These are phyloP conservation scores for Brachypodius melanocephalos DNA, from an alignment of 2,113 vertebrate species.

Conservation along the genomic window DNA sequence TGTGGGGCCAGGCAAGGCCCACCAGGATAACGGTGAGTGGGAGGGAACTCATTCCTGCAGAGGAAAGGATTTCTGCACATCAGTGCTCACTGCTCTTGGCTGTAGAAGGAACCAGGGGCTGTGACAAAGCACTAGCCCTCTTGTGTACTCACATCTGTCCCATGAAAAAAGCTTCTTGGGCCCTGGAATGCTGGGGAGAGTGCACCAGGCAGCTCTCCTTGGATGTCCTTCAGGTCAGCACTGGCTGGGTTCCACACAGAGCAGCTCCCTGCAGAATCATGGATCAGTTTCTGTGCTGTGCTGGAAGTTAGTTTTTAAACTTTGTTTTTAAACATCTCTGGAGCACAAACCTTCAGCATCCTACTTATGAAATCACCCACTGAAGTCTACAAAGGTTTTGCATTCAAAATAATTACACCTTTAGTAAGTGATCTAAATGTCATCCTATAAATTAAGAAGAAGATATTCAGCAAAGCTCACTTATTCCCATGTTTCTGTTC, in stretches of 20 bases:
- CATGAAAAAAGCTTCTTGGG: neutral
- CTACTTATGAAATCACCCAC: neutral
- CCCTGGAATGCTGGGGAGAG: neutral
- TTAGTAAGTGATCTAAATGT: neutral
- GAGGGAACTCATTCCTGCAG: neutral
- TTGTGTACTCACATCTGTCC: neutral
- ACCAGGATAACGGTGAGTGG: neutral
- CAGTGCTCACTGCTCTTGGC: neutral
- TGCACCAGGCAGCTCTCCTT: neutral
- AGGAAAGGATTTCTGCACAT: neutral
- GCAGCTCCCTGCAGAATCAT: neutral
- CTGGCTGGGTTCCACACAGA: neutral
- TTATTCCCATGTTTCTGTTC: neutral
- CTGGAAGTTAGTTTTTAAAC: neutral
- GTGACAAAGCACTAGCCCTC: neutral
- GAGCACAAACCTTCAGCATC: neutral
- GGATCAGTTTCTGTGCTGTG: neutral
- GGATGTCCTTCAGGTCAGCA: neutral
- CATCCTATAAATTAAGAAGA: neutral
- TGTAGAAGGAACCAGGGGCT: neutral
- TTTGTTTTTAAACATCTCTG: neutral
- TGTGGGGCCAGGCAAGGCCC: neutral
- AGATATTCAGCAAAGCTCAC: neutral
- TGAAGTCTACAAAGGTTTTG: neutral
- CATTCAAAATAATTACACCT: neutral